Conservation (phyloP, 1,140 invertebrate species). For the Trissolcus basalis region DNA sequence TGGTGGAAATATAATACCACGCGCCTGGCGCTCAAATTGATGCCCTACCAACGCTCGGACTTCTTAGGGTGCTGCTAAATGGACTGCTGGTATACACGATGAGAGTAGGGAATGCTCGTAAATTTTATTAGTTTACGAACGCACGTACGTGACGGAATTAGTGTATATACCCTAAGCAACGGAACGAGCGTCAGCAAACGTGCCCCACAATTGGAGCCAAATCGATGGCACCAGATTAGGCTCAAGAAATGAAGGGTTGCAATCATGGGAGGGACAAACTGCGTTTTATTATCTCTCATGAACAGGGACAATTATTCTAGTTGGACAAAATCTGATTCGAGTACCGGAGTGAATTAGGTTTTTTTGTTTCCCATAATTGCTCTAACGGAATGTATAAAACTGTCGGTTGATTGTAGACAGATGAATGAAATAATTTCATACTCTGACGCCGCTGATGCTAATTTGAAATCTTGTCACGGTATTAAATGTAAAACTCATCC, state of each 20-base stretch:
- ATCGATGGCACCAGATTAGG: conserved; percentile 54
- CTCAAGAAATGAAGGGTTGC: conserved; percentile 56
- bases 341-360: conserved; percentile 2
- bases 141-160: conserved; percentile 61
- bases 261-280: conserved; percentile 39
- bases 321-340: background rate
- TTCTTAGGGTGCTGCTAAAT: conserved; percentile 62
- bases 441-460: too few species aligned
- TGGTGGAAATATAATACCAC: conserved; percentile 57
- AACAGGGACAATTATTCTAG: conserved; percentile 16
- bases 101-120: conserved; percentile 61
- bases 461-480: too few species aligned
- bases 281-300: conserved; percentile 32
- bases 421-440: too few species aligned
- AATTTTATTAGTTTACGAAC: conserved; percentile 71
- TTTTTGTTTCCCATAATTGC: too few species aligned
- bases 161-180: conserved; percentile 48
- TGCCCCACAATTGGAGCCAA: conserved; percentile 50
- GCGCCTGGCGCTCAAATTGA: conserved; percentile 38
- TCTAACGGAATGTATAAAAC: too few species aligned
- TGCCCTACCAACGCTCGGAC: conserved; percentile 36
- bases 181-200: conserved; percentile 41
- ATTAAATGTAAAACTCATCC: too few species aligned
- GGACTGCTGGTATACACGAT: conserved; percentile 60
- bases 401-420: too few species aligned